phyloP scores from a whole-genome alignment of 2,797 vertebrate genomes.

The Gadopsis bispinosus region DNA sequence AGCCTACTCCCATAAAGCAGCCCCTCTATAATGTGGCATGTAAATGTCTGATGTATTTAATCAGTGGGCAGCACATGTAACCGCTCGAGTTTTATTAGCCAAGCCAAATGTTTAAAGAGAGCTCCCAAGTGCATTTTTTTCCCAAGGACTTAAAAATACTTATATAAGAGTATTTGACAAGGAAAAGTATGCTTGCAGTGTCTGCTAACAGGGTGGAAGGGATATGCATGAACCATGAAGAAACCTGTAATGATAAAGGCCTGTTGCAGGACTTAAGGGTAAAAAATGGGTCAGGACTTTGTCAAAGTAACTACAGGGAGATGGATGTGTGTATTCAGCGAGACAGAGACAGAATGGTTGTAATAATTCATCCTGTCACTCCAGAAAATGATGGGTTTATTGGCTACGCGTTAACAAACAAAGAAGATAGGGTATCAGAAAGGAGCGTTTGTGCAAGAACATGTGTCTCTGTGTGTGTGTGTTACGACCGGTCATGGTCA shows the following conservation, averaged over 20 bases:
- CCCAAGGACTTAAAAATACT: constrained; percentile 61
- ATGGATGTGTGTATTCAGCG: constrained; percentile 61
- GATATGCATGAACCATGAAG: constrained; percentile 49
- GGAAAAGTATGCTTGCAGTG: constrained; percentile 30
- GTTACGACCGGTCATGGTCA: constrained; percentile 62
- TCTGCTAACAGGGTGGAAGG: constrained; percentile 31
- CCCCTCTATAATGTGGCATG: constrained; percentile 37
- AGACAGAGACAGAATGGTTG: constrained; percentile 55
- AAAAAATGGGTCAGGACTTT: constrained; percentile 60
- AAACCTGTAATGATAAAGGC: constrained; percentile 55
- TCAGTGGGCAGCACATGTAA: constrained; percentile 53
- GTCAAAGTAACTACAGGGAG: constrained; percentile 59
- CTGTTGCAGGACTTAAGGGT: constrained; percentile 35
- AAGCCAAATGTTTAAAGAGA: constrained; percentile 62
- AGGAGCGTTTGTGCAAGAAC: constrained; percentile 40
- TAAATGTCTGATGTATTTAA: constrained; percentile 60
- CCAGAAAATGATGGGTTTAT: constrained; percentile 75
- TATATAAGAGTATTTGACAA: constrained; percentile 43
- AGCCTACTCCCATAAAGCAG: constrained; percentile 30
- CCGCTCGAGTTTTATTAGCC: constrained; percentile 49
- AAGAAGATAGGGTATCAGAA: constrained; percentile 76
- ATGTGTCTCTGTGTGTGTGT: constrained; percentile 35
- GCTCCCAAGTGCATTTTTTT: constrained; percentile 39
- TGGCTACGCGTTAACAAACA: constrained; percentile 71
- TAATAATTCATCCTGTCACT: constrained; percentile 69